phyloP scores from a whole-genome alignment of 37 sponge, comb jelly and placozoan genomes.

The Agelas oroides region DNA sequence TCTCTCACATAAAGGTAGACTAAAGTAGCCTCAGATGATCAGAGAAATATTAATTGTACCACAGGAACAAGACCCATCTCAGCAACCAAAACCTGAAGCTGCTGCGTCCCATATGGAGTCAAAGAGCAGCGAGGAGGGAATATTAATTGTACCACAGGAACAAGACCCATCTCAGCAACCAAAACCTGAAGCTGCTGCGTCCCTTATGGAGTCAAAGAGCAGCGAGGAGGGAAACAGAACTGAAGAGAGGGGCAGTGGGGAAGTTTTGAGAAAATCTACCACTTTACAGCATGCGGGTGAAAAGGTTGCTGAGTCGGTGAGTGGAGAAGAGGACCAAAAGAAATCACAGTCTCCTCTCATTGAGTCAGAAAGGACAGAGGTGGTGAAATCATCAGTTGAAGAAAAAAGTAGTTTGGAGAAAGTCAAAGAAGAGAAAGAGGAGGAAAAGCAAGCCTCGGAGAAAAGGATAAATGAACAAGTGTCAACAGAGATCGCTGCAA shows the following conservation, averaged over 20 bases:
- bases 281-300: too few species aligned
- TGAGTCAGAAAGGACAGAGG: background rate
- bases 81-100: background rate
- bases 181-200: background rate
- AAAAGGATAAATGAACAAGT: background rate
- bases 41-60: too few species aligned
- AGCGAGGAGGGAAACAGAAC: background rate
- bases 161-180: background rate
- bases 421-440: background rate
- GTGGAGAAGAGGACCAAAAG: too few species aligned
- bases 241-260: background rate
- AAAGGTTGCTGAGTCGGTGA: too few species aligned
- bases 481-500: background rate
- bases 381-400: background rate
- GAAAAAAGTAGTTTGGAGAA: background rate
- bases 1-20: too few species aligned
- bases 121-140: constrained; percentile 8
- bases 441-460: background rate
- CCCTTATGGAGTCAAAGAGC: background rate
- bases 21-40: too few species aligned
- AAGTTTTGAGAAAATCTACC: background rate
- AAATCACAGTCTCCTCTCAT: too few species aligned
- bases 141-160: too few species aligned
- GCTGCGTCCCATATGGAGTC: background rate
- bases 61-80: background rate